Conservation (phyloP, 2,888 invertebrate genomes). For the Dryadula phaetusa region DNA sequence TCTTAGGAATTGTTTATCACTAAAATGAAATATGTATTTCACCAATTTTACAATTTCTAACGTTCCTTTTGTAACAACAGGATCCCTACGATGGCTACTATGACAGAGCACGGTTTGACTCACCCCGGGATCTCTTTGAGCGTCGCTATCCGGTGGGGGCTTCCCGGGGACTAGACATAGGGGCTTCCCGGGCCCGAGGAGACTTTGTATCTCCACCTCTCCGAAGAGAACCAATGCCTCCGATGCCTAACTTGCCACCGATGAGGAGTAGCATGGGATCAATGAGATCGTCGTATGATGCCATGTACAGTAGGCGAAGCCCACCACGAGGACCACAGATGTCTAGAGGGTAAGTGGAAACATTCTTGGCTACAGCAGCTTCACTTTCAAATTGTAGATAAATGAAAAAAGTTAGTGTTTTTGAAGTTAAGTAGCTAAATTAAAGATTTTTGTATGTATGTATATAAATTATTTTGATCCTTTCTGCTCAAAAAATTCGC, state of each 20-base stretch:
- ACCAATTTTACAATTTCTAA: neutral
- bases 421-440: no score
- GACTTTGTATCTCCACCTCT: slow-evolving; percentile 90
- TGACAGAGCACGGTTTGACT: slow-evolving; percentile 90
- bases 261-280: slow-evolving; percentile 86
- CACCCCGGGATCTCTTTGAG: slow-evolving; percentile 91
- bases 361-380: slow-evolving; percentile 9
- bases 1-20: slow-evolving; percentile 11
- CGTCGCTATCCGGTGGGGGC: slow-evolving; percentile 89
- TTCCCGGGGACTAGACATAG: slow-evolving; percentile 80
- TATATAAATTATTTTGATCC: no score
- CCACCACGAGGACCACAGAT: slow-evolving; percentile 86
- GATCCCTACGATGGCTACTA: slow-evolving; percentile 92
- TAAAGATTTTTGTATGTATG: no score
- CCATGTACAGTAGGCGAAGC: slow-evolving; percentile 93
- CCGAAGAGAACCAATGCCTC: slow-evolving; percentile 91
- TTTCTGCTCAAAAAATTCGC: no score
- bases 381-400: neutral
- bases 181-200: slow-evolving; percentile 83
- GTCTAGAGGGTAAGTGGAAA: slow-evolving; percentile 76
- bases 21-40: slow-evolving; percentile 5
- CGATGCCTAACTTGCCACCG: slow-evolving; percentile 89
- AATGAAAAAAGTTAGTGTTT: no score
- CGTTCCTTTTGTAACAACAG: slow-evolving; percentile 59
- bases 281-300: slow-evolving; percentile 89